Evolutionary conservation across 2,888 invertebrate genomes (phyloP), one percentile per base, ranked within the genome.

Genomic region (Timema cristinae): DNA sequence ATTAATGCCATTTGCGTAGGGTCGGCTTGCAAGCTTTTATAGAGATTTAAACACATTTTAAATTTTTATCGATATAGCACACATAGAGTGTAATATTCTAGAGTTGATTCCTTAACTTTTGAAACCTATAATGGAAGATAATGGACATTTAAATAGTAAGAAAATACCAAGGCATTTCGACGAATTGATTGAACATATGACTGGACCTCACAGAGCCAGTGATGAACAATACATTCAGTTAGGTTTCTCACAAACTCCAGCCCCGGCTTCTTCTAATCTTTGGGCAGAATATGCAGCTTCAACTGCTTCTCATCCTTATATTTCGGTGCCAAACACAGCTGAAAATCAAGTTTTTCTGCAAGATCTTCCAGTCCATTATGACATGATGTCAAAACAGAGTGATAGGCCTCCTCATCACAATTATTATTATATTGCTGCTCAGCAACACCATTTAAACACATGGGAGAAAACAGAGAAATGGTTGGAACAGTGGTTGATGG

Each of bases 161-260:
- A 32, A 32, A 32, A 32, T 32, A 32, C 32, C 32, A 32, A 32
- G 16, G 13, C 63, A 13, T 63, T 47, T 74, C 61, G 87, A 87
- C 76, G 86, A 88, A 79, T 86, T 87, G 73, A 86, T 87, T 72
- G 86, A 86, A 76, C 85, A 86, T 76, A 86, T 87, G 84, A 86
- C 87, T 52, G 84, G 87, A 15, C 86, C 87, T 79, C 82, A 85
- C 75, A 86, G 86, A 77, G 72, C 69, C 66, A 85, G 82, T 79
- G 85, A 86, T 73, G 86, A 86, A 47, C 86, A 86, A 77, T 88
- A 86, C 77, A 84, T 85, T 61, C 85, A 85, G 73, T 82, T 87
- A 73, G 86, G 85, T 6, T 84, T 84, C 75, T 81, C 83, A 11
- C 80, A 82, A 16, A 83, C 83, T 75, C 77, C 81, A 78, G 76